Percentiles rank a stretch among this genome's conserved stretches.
Conservation (phyloP, 1,140 invertebrate genomes). For the Brachionus rubens region DNA sequence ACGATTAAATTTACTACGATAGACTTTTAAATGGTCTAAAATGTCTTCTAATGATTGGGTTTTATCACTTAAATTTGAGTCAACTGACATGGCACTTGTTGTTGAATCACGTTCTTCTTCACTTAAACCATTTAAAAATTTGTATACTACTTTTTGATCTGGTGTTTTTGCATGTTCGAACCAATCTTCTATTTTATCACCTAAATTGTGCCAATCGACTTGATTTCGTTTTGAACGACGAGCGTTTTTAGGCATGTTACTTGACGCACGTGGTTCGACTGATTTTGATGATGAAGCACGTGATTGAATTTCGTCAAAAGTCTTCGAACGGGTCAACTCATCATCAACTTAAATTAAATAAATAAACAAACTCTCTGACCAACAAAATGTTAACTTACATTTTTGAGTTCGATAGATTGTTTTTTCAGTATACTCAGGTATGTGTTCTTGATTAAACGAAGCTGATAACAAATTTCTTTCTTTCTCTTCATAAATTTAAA, state of each 20-base stretch:
- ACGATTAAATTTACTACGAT: constrained; percentile 8
- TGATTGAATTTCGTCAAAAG: neutral
- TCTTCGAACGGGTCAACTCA: neutral
- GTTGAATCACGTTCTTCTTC: neutral
- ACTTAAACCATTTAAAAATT: constrained; percentile 5
- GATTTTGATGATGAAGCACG: neutral
- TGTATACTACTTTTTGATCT: constrained; percentile 38
- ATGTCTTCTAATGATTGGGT: constrained; percentile 40
- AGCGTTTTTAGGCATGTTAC: no score
- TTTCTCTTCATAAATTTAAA: constrained; percentile 1
- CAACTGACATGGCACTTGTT: neutral
- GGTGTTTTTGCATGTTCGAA: constrained; percentile 33
- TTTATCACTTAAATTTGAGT: constrained; percentile 13
- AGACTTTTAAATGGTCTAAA: constrained; percentile 17
- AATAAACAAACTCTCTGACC: neutral
- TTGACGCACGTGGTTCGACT: neutral
- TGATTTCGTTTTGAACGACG: no score
- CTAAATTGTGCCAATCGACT: constrained; percentile 13
- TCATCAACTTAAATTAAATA: neutral
- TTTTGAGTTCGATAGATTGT: constrained; percentile 30
- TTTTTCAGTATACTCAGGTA: constrained; percentile 21
- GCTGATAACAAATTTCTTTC: constrained; percentile 19
- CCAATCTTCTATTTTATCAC: constrained; percentile 39
- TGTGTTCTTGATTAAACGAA: constrained; percentile 1
- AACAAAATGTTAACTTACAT: neutral